Base-by-base conservation (phyloP, 2,797 vertebrate species). In the Falco cherrug region DNA sequence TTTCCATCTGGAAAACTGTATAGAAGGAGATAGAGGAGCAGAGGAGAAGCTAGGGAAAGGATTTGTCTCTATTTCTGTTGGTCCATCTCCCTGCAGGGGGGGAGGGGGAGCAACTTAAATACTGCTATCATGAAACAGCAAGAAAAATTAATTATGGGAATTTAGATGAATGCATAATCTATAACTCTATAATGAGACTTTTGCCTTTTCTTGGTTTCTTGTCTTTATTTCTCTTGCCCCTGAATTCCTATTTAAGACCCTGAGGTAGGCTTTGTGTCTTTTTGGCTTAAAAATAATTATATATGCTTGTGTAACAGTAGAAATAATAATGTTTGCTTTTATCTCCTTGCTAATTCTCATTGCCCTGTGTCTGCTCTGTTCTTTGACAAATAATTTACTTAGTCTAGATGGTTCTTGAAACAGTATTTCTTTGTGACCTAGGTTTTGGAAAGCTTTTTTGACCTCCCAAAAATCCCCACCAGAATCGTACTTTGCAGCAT, bases 61-160 rank as follows among this genome's bases (percentile, higher is more conserved):
- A 5, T 53, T 54, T 60, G 57, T 64, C 37, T 16, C 12, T 35
- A 0, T 78, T 92, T 71, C 28, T 89, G 21, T 20, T 39, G 22
- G n/a, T 53, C 26, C 9, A 29, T 47, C 57, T 78, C 2, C 1
- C 1, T n/a, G 47, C 13, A 8, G 11, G 11, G 13, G 14, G 6
- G n/a, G 57, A 41, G 29, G 18, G 16, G 19, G 69, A 35, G 10
- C 7, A 22, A 45, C 31, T 6, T 25, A 37, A 21, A 29, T 47
- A 5, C 21, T 29, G 19, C 43, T 86, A 4, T 29, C 6, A 1
- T 31, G 20, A 63, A 80, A 29, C 15, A 43, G 21, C 12, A 33
- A 81, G 70, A 57, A 74, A 80, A 70, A 61, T 9, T 2, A 39
- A 18, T 51, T 5, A 4, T 24, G 6, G 56, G 6, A 5, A 5